phyloP scores from a whole-genome alignment of 2,888 invertebrate genomes.

The Amphipoea lucens region DNA sequence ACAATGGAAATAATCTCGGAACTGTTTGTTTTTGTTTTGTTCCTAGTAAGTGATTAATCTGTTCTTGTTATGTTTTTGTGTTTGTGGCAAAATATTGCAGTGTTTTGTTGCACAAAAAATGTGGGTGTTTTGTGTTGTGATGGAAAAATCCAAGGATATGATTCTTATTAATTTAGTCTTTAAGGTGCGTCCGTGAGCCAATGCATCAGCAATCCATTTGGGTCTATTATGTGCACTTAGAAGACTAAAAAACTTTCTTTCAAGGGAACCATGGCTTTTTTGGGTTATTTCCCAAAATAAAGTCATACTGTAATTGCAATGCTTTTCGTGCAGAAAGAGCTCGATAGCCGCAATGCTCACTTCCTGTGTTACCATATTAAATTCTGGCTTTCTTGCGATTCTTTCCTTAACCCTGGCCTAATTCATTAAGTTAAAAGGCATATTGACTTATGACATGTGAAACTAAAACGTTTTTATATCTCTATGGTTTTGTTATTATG shows the following conservation, averaged over 20 bases:
- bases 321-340: not conserved
- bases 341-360: not conserved
- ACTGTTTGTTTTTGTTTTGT: not conserved
- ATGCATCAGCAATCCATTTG: not conserved
- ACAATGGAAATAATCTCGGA: constrained; percentile 38
- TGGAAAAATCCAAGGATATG: not conserved
- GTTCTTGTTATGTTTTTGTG: not conserved
- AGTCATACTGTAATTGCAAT: not conserved
- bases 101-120: not conserved
- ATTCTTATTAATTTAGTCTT: not conserved
- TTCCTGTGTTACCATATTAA: not conserved
- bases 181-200: not conserved
- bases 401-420: not conserved
- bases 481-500: not conserved
- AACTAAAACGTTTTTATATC: not conserved
- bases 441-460: not conserved
- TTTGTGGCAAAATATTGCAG: not conserved
- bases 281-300: not conserved
- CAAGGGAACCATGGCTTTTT: not conserved
- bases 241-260: not conserved
- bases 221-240: too few relatives aligned
- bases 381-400: not conserved
- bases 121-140: not conserved
- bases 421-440: not conserved
- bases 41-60: constrained; percentile 40